These are phyloP conservation scores for Epinephelus moara DNA, from an alignment of 2,113 vertebrate genomes.

Conservation along the genomic window DNA sequence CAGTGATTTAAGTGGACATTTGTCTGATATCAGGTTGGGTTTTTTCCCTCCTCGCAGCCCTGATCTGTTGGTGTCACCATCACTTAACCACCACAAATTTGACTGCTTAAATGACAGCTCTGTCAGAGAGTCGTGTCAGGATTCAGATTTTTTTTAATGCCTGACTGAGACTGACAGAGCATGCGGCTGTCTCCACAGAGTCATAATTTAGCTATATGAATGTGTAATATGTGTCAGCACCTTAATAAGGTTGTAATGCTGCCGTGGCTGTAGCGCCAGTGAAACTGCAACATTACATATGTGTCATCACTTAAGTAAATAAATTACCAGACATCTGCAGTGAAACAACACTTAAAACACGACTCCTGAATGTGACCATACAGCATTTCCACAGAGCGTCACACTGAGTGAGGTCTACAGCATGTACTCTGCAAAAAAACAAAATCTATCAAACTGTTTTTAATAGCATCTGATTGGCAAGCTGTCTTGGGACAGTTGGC, in stretches of 20 bases:
- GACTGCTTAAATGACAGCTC: slow-evolving; percentile 56
- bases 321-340: slow-evolving; percentile 32
- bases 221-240: slow-evolving; percentile 8
- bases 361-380: slow-evolving; percentile 34
- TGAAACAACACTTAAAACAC: slow-evolving; percentile 34
- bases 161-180: slow-evolving; percentile 29
- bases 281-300: slow-evolving; percentile 26
- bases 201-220: slow-evolving; percentile 22
- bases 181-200: slow-evolving; percentile 8
- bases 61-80: slow-evolving; percentile 68
- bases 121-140: slow-evolving; percentile 45
- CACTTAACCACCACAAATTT: slow-evolving; percentile 46
- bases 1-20: slow-evolving; percentile 63
- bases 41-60: slow-evolving; percentile 52
- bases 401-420: slow-evolving; percentile 51
- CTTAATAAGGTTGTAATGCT: slow-evolving; percentile 8
- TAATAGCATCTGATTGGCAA: slow-evolving; percentile 84
- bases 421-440: slow-evolving; percentile 65
- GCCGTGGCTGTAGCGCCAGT: slow-evolving; percentile 20
- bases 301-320: slow-evolving; percentile 33
- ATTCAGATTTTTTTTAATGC: slow-evolving; percentile 32
- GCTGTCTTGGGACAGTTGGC: slow-evolving; percentile 85
- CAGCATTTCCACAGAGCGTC: slow-evolving; percentile 44
- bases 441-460: slow-evolving; percentile 76
- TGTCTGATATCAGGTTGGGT: slow-evolving; percentile 55